A percentile compares a stretch with the other conserved stretches of the same genome.
Conservation (phyloP, 2,797 vertebrate species). For the Thamnophis elegans region DNA sequence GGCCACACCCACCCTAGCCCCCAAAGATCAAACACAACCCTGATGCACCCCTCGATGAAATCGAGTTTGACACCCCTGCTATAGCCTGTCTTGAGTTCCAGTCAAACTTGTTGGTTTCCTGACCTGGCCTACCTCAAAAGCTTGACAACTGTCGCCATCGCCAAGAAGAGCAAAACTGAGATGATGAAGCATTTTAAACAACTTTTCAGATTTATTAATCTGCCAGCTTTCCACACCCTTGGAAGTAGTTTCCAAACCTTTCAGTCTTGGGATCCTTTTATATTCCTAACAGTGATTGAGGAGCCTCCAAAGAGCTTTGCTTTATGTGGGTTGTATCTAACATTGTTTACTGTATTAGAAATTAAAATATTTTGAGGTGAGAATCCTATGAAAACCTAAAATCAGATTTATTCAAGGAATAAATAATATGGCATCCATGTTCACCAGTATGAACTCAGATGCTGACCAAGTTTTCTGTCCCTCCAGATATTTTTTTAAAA, state of each 20-base stretch:
- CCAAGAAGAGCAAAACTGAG: not conserved
- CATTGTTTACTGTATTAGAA: not conserved
- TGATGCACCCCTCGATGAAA: too few species aligned
- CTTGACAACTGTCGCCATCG: not conserved
- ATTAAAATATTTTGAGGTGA: not conserved
- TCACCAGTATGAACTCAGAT: not conserved
- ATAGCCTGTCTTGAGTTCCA: not conserved
- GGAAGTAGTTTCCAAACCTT: not conserved
- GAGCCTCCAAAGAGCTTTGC: not conserved
- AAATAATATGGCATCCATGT: not conserved
- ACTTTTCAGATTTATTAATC: not conserved
- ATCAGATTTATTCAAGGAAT: not conserved
- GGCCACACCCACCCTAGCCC: too few species aligned
- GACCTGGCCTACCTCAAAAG: not conserved
- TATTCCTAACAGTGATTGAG: not conserved
- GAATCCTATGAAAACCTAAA: not conserved
- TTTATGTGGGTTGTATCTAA: not conserved
- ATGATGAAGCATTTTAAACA: not conserved
- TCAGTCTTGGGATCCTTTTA: not conserved
- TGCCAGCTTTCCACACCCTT: not conserved
- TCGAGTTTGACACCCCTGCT: too few species aligned
- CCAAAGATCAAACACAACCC: too few species aligned
- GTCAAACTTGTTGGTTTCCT: not conserved
- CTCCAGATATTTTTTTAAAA: not conserved
- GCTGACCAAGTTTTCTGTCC: not conserved